Evolutionary conservation across 2,888 invertebrate species (phyloP), one percentile per base, ranked within the genome.

Genomic region (Cryptocephalus primarius): DNA sequence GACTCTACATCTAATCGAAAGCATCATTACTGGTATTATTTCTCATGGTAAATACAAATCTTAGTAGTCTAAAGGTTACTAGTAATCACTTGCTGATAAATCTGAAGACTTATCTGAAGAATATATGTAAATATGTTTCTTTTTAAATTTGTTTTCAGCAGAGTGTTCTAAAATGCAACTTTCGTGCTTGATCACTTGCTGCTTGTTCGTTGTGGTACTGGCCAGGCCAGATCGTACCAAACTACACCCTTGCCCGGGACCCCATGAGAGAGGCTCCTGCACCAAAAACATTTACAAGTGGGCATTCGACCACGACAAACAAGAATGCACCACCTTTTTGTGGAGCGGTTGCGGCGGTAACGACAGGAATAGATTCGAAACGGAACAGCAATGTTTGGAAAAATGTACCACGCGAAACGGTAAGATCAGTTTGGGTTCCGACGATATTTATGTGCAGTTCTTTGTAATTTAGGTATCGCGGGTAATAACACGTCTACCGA

Each of bases 341-440:
- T 83, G 82, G 75, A 82, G 83, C 42, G 83, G 83, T 43, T 83
- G 83, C 58, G 75, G 76, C 39, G 83, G 82, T 12, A 83, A 82
- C 62, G 70, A 73, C 11, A 77, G 77, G 54, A 83, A 83, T 64
- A 72, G 82, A 50, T 83, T 83, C 63, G 78, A 80, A 60, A 78
- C 77, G 12, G 81, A 83, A 64, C 71, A 74, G 32, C 80, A 82
- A 56, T 84, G 83, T 60, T 69, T 81, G 42, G 74, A 78, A 57
- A 73, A 75, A 53, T 84, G 83, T 64, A 67, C 77, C 49, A 76
- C 78, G n/a, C 75, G 74, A 52, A 73, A 76, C 55, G 71, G 77
- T 77, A 69, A 73, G 72, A 54, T 42, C 39, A 22, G 22, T 4
- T 22, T 22, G 22, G 6, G 2, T 8, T n/a, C 32, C 2, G 22